Evolutionary conservation across 2,113 vertebrate species (phyloP), one percentile per base, ranked within the genome.

Genomic region (Hemibagrus wyckioides): DNA sequence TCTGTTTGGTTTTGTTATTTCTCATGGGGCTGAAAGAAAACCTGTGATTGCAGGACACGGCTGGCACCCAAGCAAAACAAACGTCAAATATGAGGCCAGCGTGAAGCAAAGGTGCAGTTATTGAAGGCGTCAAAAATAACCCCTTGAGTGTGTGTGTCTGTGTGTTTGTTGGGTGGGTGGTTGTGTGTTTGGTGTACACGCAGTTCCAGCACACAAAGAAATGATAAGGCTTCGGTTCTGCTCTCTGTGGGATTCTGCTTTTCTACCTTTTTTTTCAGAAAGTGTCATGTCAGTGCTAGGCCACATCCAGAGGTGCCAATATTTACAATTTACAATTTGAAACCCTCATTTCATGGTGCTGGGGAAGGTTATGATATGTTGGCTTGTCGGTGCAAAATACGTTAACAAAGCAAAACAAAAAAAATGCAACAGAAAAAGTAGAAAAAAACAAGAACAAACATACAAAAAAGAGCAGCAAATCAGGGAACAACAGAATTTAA

Each of bases 1-100:
- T 65, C 83, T 33, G 80, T 48, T 76, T 39, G 67, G 67, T 63
- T 82, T 88, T 80, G 67, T 63, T 33, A 44, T 82, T 82, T 85
- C 79, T 88, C 79, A 44, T 41, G 54, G 79, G 69, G 69, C 33
- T 48, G 39, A 82, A 76, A 67, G n/a, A 69, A 67, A 82, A 14
- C 30, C 50, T 59, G 84, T 13, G 41, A 76, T 54, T 57, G 48
- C 33, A 57, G 80, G 63, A n/a, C 39, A 73, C n/a, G 19, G 9
- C 10, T n/a, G 61, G 30, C 44, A 84, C 59, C 36, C 21, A 65
- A 84, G 39, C 65, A 39, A 69, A 69, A 44, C n/a, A 69, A 41
- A 48, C 5, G 44, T 83, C 61, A 79, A 65, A 84, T n/a, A 63
- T 71, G 81, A 89, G 14, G 63, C 33, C 39, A 57, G 44, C n/a